Evolutionary conservation across 2,888 invertebrate genomes (phyloP).

Genomic region (Thecophora atra): DNA sequence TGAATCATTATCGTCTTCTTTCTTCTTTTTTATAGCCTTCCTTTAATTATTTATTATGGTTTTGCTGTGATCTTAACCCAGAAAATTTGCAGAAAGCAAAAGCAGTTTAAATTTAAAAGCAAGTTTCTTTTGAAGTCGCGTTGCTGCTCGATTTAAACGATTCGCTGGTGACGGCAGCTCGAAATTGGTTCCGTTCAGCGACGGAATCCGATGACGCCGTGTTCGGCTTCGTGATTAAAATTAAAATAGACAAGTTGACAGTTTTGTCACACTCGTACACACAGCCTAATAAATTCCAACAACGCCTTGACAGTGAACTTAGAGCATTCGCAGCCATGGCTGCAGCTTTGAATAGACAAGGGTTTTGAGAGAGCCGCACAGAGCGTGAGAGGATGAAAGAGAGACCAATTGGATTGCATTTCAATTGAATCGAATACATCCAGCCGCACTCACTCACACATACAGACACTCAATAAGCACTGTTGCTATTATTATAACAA

Average conservation of each 20-base stretch:
- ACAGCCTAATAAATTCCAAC: not conserved
- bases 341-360: not conserved
- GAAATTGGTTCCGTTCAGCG: not conserved
- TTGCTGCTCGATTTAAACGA: no score
- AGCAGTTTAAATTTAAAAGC: no score
- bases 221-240: not conserved
- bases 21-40: no score
- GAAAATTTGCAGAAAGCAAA: not conserved
- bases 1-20: no score
- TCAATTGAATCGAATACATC: no score
- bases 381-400: no score
- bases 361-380: no score
- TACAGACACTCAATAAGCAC: no score
- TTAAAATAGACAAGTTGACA: not conserved
- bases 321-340: not conserved
- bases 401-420: no score
- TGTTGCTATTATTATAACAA: no score
- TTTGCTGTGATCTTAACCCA: not conserved
- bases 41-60: not conserved
- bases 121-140: no score
- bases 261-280: not conserved
- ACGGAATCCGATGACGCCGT: not conserved
- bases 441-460: no score
- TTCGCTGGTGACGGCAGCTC: not conserved
- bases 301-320: slow-evolving; percentile 23